Evolutionary conservation across 2,113 vertebrate species (phyloP).

Genomic region (Vulpes lagopus): DNA sequence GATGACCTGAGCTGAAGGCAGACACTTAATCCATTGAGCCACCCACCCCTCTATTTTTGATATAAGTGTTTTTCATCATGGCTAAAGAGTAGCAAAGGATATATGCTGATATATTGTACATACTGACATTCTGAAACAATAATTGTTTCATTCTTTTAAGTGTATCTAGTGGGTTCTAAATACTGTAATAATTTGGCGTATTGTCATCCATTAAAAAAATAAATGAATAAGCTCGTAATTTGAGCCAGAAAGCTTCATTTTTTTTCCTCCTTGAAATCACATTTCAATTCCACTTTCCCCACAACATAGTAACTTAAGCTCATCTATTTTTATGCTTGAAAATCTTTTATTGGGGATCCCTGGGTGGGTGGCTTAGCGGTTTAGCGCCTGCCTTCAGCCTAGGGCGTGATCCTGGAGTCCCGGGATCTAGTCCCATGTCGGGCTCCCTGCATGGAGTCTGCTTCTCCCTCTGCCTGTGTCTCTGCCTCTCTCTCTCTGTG

Average conservation of each 20-base stretch:
- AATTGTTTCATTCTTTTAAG: not conserved
- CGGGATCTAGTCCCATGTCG: no score
- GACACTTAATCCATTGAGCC: not conserved
- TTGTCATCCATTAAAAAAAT: not conserved
- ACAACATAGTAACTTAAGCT: not conserved
- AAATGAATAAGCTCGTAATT: not conserved
- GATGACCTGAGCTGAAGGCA: not conserved
- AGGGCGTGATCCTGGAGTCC: no score
- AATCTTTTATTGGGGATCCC: not conserved
- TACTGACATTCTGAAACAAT: not conserved
- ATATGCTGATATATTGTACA: not conserved
- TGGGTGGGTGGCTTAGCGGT: no score
- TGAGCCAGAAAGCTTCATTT: not conserved
- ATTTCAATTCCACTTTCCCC: not conserved
- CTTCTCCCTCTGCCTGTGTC: no score
- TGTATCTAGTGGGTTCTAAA: not conserved
- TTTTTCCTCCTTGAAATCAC: not conserved
- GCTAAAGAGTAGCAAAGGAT: not conserved
- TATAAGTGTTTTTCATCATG: not conserved
- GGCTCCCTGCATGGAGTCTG: no score
- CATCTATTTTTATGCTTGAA: not conserved
- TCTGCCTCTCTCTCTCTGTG: no score
- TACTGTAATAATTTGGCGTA: not conserved
- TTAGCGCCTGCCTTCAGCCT: no score
- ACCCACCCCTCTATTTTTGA: not conserved